Base-by-base conservation (phyloP, 2,113 vertebrate species). In the Plotosus lineatus region DNA sequence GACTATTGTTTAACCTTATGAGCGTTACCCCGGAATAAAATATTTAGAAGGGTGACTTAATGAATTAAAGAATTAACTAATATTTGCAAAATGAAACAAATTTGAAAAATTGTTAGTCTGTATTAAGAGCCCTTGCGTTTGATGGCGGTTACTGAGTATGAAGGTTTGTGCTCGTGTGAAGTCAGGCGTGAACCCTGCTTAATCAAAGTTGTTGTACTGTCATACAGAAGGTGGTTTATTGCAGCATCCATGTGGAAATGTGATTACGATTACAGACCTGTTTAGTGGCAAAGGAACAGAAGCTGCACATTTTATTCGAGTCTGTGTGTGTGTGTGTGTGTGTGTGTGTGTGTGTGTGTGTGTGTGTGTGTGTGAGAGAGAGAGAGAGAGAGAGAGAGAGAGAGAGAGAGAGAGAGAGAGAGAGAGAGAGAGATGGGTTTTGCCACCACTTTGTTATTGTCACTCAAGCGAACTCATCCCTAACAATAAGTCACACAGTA, bases 381-480 rank as follows among this genome's bases (percentile, higher is more conserved):
- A 78, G 31, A 79, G 44, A 61, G 36, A 46, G 79, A 74, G 58
- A 48, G 51, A 73, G 56, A 58, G 66, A 58, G 26, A 72, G 44
- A 68, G 36, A 77, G 69, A 78, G 46, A 61, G 69, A 61, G 42
- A 48, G 48, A 53, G 48, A 63, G 72, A 58, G 61, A 58, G 80
- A 83, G 77, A 78, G 68, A 79, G 83, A 65, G 85, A 81, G 89
- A 88, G 91, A 88, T 88, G 88, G 82, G 84, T 78, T 79, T 83
- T 75, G 73, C 68, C 26, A 60, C 42, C 77, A 82, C 81, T 83
- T 76, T 77, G 56, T 85, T 81, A 76, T 65, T 75, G 83, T 40
- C 44, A 23, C 77, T 74, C 69, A 86, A 66, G 44, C 55, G 48
- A 69, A 50, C 75, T 60, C 77, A 74, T 75, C 31, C 33, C 79